phyloP scores from a whole-genome alignment of 2,888 invertebrate genomes.

The Geotrupes spiniger region DNA sequence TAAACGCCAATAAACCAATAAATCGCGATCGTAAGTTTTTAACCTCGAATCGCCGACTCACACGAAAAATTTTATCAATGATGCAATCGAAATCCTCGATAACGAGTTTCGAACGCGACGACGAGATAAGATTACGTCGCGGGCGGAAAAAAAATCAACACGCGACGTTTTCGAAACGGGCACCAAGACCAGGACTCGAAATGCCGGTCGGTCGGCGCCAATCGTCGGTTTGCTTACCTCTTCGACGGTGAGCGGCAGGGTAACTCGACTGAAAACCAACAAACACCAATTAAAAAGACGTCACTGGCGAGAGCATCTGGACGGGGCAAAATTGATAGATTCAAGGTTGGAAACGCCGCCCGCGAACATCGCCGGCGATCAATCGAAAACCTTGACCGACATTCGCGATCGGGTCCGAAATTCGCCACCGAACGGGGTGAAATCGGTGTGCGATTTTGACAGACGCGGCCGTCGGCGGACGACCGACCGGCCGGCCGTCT shows the following conservation, averaged over 20 bases:
- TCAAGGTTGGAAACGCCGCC: conserved; percentile 24
- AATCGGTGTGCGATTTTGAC: conserved; percentile 15
- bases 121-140: too few relatives aligned
- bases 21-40: neutral
- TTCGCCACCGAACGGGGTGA: conserved; percentile 7
- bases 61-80: neutral
- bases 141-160: too few relatives aligned
- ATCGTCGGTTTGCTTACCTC: conserved; percentile 68
- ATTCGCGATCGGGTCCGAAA: conserved; percentile 10
- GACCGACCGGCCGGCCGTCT: neutral
- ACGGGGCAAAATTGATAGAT: conserved; percentile 19
- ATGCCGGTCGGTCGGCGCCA: too few relatives aligned
- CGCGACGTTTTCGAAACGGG: too few relatives aligned
- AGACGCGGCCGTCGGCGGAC: conserved; percentile 13
- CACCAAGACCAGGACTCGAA: too few relatives aligned
- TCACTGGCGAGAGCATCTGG: conserved; percentile 3
- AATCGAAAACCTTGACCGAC: conserved; percentile 15
- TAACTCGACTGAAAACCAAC: conserved; percentile 76
- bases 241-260: conserved; percentile 93
- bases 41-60: neutral
- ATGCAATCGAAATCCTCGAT: neutral
- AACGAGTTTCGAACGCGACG: too few relatives aligned
- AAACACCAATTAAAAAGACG: too few relatives aligned
- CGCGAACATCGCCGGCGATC: neutral
- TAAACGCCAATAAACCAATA: neutral